These are phyloP conservation scores for Idaea biselata DNA, from an alignment of 2,888 invertebrate species.

Conservation along the genomic window DNA sequence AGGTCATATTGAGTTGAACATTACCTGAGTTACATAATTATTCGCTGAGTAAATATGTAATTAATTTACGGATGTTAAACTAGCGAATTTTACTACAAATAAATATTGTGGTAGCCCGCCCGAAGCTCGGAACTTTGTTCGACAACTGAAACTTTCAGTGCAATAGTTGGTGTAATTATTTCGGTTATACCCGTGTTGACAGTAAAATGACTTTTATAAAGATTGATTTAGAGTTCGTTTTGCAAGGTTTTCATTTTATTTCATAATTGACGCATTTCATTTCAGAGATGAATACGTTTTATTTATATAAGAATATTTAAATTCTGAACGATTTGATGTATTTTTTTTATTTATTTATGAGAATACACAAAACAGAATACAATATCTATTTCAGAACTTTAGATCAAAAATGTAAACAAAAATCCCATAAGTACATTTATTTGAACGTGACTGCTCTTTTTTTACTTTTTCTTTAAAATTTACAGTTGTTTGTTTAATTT, in stretches of 20 bases:
- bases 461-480: too few species aligned
- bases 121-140: constrained; percentile 37
- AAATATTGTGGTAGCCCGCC: constrained; percentile 39
- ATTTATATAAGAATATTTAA: too few species aligned
- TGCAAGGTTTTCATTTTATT: constrained; percentile 9
- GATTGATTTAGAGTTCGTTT: constrained; percentile 35
- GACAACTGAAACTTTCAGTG: constrained; percentile 40
- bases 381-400: too few species aligned
- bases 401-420: too few species aligned
- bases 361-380: too few species aligned
- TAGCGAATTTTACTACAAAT: constrained; percentile 40
- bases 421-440: too few species aligned
- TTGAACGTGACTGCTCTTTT: too few species aligned
- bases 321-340: too few species aligned
- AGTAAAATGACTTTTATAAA: constrained; percentile 37
- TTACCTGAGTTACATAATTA: constrained; percentile 57
- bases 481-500: too few species aligned
- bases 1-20: constrained; percentile 56
- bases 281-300: too few species aligned
- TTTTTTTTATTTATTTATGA: too few species aligned
- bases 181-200: constrained; percentile 23
- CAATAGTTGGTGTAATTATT: constrained; percentile 44
- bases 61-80: constrained; percentile 59
- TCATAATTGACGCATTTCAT: too few species aligned
- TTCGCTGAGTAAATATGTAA: constrained; percentile 55